These are phyloP conservation scores for Erebia epiphron DNA, from an alignment of 2,888 invertebrate species.

Conservation along the genomic window DNA sequence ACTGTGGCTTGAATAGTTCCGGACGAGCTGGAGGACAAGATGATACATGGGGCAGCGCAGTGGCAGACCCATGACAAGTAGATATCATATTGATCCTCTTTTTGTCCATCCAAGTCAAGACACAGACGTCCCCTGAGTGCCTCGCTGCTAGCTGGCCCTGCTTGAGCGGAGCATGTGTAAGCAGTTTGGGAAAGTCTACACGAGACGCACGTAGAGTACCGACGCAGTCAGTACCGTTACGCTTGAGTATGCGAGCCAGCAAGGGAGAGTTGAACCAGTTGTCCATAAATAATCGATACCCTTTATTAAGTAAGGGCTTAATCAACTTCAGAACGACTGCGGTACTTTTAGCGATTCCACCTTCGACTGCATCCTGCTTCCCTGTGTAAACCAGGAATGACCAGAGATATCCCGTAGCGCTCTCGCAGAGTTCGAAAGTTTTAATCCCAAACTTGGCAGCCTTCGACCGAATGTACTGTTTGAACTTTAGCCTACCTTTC, in stretches of 20 bases:
- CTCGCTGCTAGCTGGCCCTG: background rate
- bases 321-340: no score
- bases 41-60: background rate
- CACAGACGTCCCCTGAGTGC: background rate
- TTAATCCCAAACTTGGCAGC: constrained; percentile 33
- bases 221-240: background rate
- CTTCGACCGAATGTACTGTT: background rate
- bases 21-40: background rate
- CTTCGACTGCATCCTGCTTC: no score
- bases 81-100: background rate
- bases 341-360: no score
- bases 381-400: no score
- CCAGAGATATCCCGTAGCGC: background rate
- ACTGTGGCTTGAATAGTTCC: no score
- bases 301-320: no score
- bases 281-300: no score
- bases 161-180: background rate
- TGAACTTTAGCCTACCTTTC: background rate
- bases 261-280: no score
- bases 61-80: background rate
- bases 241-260: background rate
- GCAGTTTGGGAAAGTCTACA: background rate
- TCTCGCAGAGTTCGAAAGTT: constrained; percentile 35
- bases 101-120: background rate
- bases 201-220: background rate